Conservation (phyloP, 2,797 vertebrate species). For the Neosalanx taihuensis region DNA sequence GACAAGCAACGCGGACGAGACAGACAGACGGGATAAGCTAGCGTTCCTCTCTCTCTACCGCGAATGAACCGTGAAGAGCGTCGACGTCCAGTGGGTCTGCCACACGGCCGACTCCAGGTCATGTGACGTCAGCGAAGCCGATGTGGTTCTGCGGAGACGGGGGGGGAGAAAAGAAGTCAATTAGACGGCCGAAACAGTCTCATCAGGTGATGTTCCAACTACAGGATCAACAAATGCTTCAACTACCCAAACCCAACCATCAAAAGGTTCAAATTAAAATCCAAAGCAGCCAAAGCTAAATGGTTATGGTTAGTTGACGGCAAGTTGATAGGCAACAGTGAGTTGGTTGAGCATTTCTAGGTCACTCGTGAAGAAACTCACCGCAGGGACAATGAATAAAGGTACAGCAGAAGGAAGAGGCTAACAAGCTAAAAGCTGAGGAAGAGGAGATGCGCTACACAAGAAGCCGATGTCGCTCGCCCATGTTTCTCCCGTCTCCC, state of each 20-base stretch:
- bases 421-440: slow-evolving; percentile 4
- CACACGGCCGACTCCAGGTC: slow-evolving; percentile 87
- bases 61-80: slow-evolving; percentile 87
- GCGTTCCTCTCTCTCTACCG: slow-evolving; percentile 73
- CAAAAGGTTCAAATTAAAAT: neutral
- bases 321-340: neutral
- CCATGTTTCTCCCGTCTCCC: too few relatives aligned
- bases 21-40: slow-evolving; percentile 36
- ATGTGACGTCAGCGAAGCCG: slow-evolving; percentile 99
- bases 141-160: slow-evolving; percentile 86
- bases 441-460: slow-evolving; percentile 6
- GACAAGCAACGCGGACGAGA: slow-evolving; percentile 33
- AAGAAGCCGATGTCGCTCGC: too few relatives aligned
- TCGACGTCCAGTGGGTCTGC: slow-evolving; percentile 94
- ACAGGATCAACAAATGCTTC: neutral
- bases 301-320: neutral
- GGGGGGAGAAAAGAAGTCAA: neutral
- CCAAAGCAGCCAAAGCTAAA: neutral
- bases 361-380: neutral
- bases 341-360: neutral
- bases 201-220: neutral
- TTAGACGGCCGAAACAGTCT: neutral
- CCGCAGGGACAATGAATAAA: neutral
- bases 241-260: neutral
- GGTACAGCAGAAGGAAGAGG: neutral